Evolutionary conservation across 2,113 vertebrate genomes (phyloP).

Genomic region (Entomyzon cyanotis): DNA sequence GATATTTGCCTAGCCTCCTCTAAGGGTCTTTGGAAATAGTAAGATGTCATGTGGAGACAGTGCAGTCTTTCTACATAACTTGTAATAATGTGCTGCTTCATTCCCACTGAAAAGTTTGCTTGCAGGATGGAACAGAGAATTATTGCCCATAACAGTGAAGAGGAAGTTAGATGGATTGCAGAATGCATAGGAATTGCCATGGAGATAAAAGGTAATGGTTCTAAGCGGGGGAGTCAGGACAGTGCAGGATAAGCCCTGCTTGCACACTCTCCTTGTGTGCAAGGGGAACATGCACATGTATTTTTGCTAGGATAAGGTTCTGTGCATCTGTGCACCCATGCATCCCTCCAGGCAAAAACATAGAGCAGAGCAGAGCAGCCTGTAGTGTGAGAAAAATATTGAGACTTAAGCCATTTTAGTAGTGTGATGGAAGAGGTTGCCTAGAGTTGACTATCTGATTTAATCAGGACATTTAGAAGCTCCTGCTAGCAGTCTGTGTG

Average conservation of each 20-base stretch:
- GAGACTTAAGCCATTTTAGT: neutral
- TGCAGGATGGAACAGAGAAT: neutral
- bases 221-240: neutral
- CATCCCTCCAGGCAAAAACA: neutral
- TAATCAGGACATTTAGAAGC: neutral
- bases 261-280: too few species aligned
- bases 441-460: neutral
- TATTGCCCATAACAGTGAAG: neutral
- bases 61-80: neutral
- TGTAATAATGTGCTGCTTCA: neutral
- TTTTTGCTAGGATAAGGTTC: neutral
- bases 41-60: neutral
- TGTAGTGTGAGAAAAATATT: neutral
- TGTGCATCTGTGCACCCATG: neutral
- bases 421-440: neutral
- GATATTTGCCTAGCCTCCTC: neutral
- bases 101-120: neutral
- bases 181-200: neutral
- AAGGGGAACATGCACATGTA: rapidly evolving
- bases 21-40: neutral
- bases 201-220: neutral
- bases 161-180: neutral
- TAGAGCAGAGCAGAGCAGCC: neutral
- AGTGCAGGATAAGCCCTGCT: neutral
- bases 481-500: neutral